Evolutionary conservation across 2,113 vertebrate species (phyloP), one percentile per base, ranked within the genome.

Genomic region (Phrynocephalus versicolor): DNA sequence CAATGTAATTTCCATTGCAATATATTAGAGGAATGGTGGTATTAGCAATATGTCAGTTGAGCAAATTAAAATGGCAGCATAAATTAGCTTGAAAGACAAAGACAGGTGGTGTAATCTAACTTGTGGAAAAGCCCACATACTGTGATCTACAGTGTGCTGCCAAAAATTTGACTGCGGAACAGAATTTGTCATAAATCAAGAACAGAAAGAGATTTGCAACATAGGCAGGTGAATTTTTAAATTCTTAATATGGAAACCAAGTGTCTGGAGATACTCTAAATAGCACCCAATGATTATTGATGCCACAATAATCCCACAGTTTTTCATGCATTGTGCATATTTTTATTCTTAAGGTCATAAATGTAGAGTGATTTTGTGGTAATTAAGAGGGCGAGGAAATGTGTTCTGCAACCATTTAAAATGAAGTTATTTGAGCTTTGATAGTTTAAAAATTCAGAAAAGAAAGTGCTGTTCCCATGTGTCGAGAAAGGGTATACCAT

Each of bases 21-120:
- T 62, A 14, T 23, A 7, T 65, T 74, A 85, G 2, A 81, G 86
- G 65, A 58, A 80, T 41, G 35, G 87, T 89, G 87, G 91, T 67
- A 55, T 30, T 57, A 88, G 84, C 77, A 6, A 41, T 74, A 85
- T 91, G 73, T 55, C 73, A 73, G 78, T 76, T 30, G 91, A 87
- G 79, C 81, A 91, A 94, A 86, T 67, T 82, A 88, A 86, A 86
- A 25, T 1, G 74, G 84, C 60, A 82, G 88, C 84, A 85, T 85
- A 91, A 95, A 79, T 79, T 9, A 33, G 69, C 85, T 93, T 94
- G 88, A 92, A 94, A 94, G 90, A 93, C 91, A 93, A 94, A 92
- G 92, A 89, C 92, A 94, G 94, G 91, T 92, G 91, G 87, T 93
- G 89, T 90, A 92, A 90, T 85, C 79, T 65, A 79, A 91, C 89